These are phyloP conservation scores for Stegana nigrithorax DNA, from an alignment of 2,888 invertebrate genomes.

Conservation along the genomic window DNA sequence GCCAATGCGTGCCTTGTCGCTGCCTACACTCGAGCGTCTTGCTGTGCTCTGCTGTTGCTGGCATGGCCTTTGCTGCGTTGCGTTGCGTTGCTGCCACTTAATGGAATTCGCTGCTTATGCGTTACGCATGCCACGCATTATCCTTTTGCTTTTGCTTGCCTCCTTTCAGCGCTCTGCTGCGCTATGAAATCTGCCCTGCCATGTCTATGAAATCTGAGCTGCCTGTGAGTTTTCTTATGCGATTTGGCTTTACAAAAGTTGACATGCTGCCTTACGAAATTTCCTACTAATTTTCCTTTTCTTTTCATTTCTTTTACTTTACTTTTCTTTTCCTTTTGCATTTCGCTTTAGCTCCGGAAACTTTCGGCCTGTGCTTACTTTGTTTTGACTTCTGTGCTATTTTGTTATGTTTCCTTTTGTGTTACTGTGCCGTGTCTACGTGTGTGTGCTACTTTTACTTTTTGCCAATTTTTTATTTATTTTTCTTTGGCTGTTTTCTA, in stretches of 20 bases:
- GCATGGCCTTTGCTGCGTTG: too few relatives aligned
- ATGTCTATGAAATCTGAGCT: constrained; percentile 36
- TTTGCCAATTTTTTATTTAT: constrained; percentile 34
- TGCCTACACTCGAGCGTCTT: too few relatives aligned
- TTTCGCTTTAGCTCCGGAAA: not conserved
- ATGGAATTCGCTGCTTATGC: constrained; percentile 61
- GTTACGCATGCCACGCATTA: constrained; percentile 59
- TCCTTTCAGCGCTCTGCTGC: constrained; percentile 7
- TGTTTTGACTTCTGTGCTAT: not conserved
- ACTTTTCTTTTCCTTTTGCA: too few relatives aligned
- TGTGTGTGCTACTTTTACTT: too few relatives aligned
- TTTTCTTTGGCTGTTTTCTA: constrained; percentile 27
- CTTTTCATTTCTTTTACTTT: not conserved
- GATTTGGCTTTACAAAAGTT: constrained; percentile 22
- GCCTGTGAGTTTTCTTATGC: constrained; percentile 3
- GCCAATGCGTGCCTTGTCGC: too few relatives aligned
- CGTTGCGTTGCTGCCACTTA: constrained; percentile 47
- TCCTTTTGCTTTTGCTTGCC: constrained; percentile 47
- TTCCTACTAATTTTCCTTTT: constrained; percentile 6
- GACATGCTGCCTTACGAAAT: constrained; percentile 16
- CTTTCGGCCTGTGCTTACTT: not conserved
- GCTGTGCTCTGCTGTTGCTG: not conserved
- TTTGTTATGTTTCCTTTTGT: constrained; percentile 2
- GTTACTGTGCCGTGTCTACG: constrained; percentile 29
- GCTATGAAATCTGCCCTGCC: constrained; percentile 18